phyloP scores from a whole-genome alignment of 2,113 vertebrate genomes.

The Malaclemys terrapin region DNA sequence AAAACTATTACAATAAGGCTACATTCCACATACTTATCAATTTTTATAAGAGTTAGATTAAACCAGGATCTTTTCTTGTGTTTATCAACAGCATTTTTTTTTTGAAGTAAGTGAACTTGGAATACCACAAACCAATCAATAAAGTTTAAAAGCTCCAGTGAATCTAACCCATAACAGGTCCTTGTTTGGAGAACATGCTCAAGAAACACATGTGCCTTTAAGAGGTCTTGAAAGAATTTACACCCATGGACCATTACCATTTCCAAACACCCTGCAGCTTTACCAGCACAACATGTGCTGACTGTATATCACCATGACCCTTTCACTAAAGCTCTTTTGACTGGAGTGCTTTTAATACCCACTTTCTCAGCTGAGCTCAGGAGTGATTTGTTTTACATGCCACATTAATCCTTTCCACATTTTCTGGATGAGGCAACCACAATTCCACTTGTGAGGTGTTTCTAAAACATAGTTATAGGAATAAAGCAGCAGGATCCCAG shows the following conservation, averaged over 20 bases:
- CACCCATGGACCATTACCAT: constrained; percentile 89
- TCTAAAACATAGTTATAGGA: constrained; percentile 87
- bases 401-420: constrained; percentile 95
- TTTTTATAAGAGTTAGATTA: constrained; percentile 72
- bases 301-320: constrained; percentile 85
- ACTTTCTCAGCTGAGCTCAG: constrained; percentile 89
- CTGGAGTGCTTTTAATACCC: constrained; percentile 88
- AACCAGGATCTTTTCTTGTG: constrained; percentile 62
- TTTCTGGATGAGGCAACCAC: constrained; percentile 90
- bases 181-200: constrained; percentile 84
- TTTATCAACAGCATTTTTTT: constrained; percentile 70
- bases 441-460: constrained; percentile 90
- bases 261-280: constrained; percentile 88
- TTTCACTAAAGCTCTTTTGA: constrained; percentile 87
- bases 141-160: constrained; percentile 83
- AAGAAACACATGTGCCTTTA: constrained; percentile 88
- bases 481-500: constrained; percentile 88
- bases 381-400: constrained; percentile 92
- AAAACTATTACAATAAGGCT: constrained; percentile 58
- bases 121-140: constrained; percentile 82
- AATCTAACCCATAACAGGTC: constrained; percentile 86
- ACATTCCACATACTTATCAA: constrained; percentile 52
- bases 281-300: constrained; percentile 87
- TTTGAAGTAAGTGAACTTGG: constrained; percentile 73
- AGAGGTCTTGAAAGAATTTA: constrained; percentile 92